Evolutionary conservation across 2,888 invertebrate species (phyloP), one percentile per base, ranked within the genome.

Genomic region (Petrophora chlorosata): DNA sequence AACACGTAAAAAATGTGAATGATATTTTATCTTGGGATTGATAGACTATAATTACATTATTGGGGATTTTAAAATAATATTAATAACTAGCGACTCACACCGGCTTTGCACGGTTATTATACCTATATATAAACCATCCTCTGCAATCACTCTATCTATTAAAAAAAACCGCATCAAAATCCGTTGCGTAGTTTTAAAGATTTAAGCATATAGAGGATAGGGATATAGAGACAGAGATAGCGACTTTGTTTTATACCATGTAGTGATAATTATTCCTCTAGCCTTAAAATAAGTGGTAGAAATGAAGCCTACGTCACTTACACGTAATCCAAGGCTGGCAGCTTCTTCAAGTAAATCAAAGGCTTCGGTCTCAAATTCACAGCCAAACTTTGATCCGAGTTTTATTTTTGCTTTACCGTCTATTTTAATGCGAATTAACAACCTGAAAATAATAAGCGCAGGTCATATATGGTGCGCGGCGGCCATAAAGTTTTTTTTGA

Each of bases 351-450:
- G 51, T 12, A 78, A 49, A 7, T 55, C 47, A 3, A 64, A 40
- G 1, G 75, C 76, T 46, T 76, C 76, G 0, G 67, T 70, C 25
- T 70, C 68, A 38, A 60, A 71, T 14, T 74, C 68, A 35, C 73
- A 76, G 2, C 76, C 77, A 40, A 72, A 76, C 39, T 76, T 74
- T 0, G 68, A 63, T 2, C 70, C 70, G 8, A 72, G 44, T 12
- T 62, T 59, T 40, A 68, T 69, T 4, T 59, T 22, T 33, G 70
- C 61, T 0, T 66, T 59, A 3, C 70, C 52, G 10, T 72, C 73
- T 1, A 73, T 63, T 17, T 63, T 62, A 16, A 76, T 64, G 17
- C 76, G 62, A 12, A 76, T 57, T 3, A 67, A 19, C n/a, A 50
- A 46, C 34, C 32, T 42, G 12, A 9, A 36, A 41, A 26, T 3